Percentiles rank a stretch among this genome's conserved stretches.
Evolutionary conservation across 1,140 invertebrate species (phyloP).

Genomic region (Eumaeus atala): DNA sequence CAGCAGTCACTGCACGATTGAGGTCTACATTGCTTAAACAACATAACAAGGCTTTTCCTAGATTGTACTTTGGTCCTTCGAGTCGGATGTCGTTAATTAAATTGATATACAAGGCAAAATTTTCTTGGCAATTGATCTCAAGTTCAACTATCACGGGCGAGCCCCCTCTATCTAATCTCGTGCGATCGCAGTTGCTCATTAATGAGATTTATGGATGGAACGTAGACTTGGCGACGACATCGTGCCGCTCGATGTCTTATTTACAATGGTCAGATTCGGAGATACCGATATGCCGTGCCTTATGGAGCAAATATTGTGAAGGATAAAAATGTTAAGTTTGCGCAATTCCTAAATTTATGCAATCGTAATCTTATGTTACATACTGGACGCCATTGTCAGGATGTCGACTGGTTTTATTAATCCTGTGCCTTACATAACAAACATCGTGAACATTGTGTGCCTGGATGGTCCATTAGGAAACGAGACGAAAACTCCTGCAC

Average conservation of each 20-base stretch:
- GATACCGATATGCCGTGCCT: slow-evolving; percentile 45
- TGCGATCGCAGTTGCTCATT: slow-evolving; percentile 62
- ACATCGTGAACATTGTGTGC: no score
- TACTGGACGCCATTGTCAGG: no score
- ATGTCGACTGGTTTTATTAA: no score
- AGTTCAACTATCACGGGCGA: slow-evolving; percentile 16
- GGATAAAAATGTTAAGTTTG: neutral
- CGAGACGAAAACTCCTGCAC: no score
- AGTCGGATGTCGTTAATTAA: neutral
- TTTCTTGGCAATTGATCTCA: slow-evolving; percentile 16
- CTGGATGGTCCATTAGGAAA: no score
- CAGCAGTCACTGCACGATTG: no score
- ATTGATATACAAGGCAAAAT: slow-evolving; percentile 14
- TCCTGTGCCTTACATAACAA: no score
- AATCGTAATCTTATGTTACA: no score
- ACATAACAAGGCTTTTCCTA: no score
- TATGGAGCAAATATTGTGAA: slow-evolving; percentile 38
- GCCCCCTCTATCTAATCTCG: slow-evolving; percentile 52
- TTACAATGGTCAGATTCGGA: slow-evolving; percentile 57
- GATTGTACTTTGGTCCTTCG: no score
- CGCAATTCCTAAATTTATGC: neutral
- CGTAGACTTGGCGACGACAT: slow-evolving; percentile 51
- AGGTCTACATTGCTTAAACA: no score
- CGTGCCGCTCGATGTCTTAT: slow-evolving; percentile 53
- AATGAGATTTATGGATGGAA: slow-evolving; percentile 67